Evolutionary conservation across 2,113 vertebrate species (phyloP), one percentile per base, ranked within the genome.

Genomic region (Lates calcarifer): DNA sequence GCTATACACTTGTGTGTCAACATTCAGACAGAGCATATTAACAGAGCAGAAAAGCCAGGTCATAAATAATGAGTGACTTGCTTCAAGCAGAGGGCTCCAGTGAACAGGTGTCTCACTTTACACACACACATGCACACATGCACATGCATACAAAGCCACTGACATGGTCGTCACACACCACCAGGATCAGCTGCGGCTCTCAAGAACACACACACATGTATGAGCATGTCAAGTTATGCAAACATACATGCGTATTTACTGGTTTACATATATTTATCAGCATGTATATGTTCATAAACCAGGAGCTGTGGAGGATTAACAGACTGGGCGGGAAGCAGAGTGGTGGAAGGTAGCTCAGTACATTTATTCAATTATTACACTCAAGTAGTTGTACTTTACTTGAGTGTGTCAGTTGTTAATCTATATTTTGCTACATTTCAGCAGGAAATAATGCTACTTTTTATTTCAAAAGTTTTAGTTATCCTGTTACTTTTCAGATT

Each of bases 21-120:
- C 5, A 22, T 60, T 78, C 60, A 79, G 56, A 49, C 45, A 20
- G 75, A 74, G 56, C 68, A 65, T 84, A 81, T 88, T 81, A 87
- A 79, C 60, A 12, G 64, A 67, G 81, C 79, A 70, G 71, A 84
- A 86, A 92, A 85, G 81, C 69, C 76, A 67, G 39, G 57, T 81
- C 84, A 88, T 90, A 33, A 89, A 90, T 90, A 90, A 92, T 90
- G 79, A 92, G 87, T 70, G 66, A 14, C 20, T 49, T 5, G 66
- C 79, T 69, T 89, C 79, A 74, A 88, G 77, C 86, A 66, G 64
- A 77, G 73, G 29, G 79, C 86, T 87, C 83, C 70, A 86, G 69
- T 92, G 82, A 91, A 83, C 82, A 87, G 68, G 88, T 86, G 85
- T 85, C 84, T 90, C 75, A 41, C 85, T 89, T 88, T 81, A 90